Evolutionary conservation across 2,888 invertebrate species (phyloP).

Genomic region (Choristoneura rosaceana): DNA sequence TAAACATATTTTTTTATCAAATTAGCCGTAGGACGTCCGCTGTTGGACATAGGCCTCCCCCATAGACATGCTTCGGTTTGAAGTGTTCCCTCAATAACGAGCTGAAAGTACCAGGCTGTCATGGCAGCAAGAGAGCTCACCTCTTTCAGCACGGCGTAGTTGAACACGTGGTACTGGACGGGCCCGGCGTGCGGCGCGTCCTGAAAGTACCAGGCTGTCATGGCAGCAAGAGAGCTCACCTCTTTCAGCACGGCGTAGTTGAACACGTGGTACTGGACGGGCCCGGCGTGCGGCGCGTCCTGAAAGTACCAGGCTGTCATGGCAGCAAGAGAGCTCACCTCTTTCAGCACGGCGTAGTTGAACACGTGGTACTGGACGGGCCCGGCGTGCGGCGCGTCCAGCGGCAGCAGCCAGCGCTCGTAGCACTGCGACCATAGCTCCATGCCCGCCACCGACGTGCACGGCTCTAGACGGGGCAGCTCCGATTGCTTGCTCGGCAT

Average conservation of each 20-base stretch:
- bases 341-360: constrained; percentile 74
- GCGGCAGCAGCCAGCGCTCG: constrained; percentile 94
- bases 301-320: constrained; percentile 1
- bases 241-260: constrained; percentile 77
- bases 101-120: neutral
- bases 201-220: neutral
- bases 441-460: constrained; percentile 83
- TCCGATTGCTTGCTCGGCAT: constrained; percentile 44
- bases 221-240: constrained; percentile 54
- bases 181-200: constrained; percentile 89
- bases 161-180: constrained; percentile 85
- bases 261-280: constrained; percentile 84
- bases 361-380: constrained; percentile 85
- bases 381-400: constrained; percentile 91
- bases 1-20: no score
- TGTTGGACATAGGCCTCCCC: no score
- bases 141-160: constrained; percentile 76
- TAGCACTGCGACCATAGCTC: constrained; percentile 96
- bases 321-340: constrained; percentile 59
- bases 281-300: constrained; percentile 89
- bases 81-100: no score
- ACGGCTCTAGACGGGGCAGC: constrained; percentile 68
- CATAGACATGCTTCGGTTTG: no score
- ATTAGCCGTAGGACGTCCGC: no score
- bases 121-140: constrained; percentile 53